Evolutionary conservation across 2,113 vertebrate species (phyloP).

Genomic region (Hippotragus niger): DNA sequence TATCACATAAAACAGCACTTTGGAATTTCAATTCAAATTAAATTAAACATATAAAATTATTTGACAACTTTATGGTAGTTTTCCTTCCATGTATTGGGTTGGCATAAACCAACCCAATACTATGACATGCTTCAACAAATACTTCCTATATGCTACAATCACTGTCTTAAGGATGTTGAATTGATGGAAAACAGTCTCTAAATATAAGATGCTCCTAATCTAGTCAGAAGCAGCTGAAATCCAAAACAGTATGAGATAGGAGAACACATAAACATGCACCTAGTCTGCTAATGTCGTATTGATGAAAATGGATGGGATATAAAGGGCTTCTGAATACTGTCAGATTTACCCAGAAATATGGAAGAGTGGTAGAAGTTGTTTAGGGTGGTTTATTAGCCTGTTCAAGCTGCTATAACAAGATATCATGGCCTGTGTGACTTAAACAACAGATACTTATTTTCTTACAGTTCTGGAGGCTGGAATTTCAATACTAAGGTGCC

Average conservation of each 20-base stretch:
- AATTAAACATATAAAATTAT: not conserved
- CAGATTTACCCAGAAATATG: not conserved
- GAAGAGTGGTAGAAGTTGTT: not conserved
- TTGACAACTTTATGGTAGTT: not conserved
- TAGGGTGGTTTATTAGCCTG: not conserved
- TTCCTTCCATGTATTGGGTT: not conserved
- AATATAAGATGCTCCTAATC: not conserved
- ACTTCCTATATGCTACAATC: not conserved
- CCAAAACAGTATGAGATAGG: not conserved
- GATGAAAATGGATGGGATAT: not conserved
- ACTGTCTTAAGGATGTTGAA: not conserved
- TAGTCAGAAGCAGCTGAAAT: not conserved
- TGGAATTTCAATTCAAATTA: not conserved
- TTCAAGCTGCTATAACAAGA: not conserved
- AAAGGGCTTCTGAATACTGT: not conserved
- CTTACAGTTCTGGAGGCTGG: not conserved
- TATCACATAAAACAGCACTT: not conserved
- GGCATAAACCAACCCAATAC: not conserved
- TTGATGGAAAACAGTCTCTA: not conserved
- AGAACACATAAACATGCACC: not conserved
- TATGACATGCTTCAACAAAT: not conserved
- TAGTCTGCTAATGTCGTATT: not conserved
- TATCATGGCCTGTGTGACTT: not conserved
- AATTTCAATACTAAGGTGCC: not conserved
- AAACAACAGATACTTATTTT: not conserved